A percentile compares a stretch with the other conserved stretches of the same genome.
phyloP scores from a whole-genome alignment of 2,888 invertebrate genomes.

The Oxyteleia sp. region DNA sequence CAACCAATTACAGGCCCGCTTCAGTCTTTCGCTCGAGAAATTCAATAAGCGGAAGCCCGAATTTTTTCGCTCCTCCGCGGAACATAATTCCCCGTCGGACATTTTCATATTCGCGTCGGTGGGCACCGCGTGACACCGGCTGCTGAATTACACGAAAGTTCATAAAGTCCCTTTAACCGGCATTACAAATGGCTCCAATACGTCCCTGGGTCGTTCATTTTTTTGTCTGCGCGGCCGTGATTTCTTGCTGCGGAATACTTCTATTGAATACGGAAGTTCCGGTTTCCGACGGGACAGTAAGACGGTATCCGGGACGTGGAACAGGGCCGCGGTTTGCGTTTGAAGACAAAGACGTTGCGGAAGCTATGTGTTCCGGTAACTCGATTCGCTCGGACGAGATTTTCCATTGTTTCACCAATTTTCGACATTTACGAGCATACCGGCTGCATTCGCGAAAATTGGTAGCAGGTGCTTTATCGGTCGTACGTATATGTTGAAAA shows the following conservation, averaged over 20 bases:
- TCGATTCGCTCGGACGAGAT: slow-evolving; percentile 71
- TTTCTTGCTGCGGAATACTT: slow-evolving; percentile 67
- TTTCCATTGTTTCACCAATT: slow-evolving; percentile 74
- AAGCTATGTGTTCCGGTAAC: slow-evolving; percentile 74
- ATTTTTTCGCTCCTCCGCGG: background rate
- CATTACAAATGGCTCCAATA: slow-evolving; percentile 57
- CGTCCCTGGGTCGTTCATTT: slow-evolving; percentile 37
- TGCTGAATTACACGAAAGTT: slow-evolving; percentile 30
- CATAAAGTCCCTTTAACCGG: slow-evolving; percentile 33
- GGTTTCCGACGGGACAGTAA: slow-evolving; percentile 69
- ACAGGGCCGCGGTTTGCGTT: slow-evolving; percentile 61
- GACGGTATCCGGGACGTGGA: slow-evolving; percentile 64
- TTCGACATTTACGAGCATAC: slow-evolving; percentile 67
- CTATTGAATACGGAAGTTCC: slow-evolving; percentile 73
- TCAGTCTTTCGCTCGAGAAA: background rate
- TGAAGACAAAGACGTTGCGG: slow-evolving; percentile 69
- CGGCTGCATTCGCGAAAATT: slow-evolving; percentile 67
- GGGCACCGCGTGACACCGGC: background rate
- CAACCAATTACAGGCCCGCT: background rate
- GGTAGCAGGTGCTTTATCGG: slow-evolving; percentile 73
- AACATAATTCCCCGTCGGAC: slow-evolving; percentile 5
- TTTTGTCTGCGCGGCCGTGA: slow-evolving; percentile 41
- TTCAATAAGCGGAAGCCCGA: slow-evolving; percentile 5
- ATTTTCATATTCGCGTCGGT: slow-evolving; percentile 31
- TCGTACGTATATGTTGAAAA: slow-evolving; percentile 59